Evolutionary conservation across 2,113 vertebrate species (phyloP), one percentile per base, ranked within the genome.

Genomic region (Craseonycteris thonglongyai): DNA sequence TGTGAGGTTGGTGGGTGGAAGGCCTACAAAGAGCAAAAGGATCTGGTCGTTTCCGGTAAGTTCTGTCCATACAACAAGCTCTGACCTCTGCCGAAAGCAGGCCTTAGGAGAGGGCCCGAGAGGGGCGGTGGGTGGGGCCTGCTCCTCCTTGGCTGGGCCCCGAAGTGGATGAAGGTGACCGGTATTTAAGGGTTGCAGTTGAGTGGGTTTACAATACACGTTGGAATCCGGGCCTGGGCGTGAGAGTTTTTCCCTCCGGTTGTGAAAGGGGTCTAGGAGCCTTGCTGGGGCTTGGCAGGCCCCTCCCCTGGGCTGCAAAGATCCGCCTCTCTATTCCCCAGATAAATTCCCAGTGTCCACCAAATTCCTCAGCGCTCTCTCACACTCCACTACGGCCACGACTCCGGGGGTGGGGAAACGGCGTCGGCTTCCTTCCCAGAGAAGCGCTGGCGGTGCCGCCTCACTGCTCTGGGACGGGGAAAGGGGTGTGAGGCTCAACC

Each of bases 321-420:
- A 98, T 97, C 97, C 98, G 98, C 98, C 98, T 98, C 98, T 97
- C 97, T 97, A 97, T 97, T 97, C 97, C 98, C 98, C 97, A 98
- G 98, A 99, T 99, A 99, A 99, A 99, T 98, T 98, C 98, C 98
- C 98, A 97, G 98, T 98, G 98, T 98, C 98, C 98, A 97, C 97
- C 97, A 97, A 98, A 98, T 98, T 98, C 98, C 98, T 98, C 97
- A 2, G 98, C 98, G 97, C 98, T 97, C 97, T 96, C 95, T 96
- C 97, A 86, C 96, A 92, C 95, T 94, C 93, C 85, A 76, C 93
- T 95, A 88, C 61, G 85, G 97, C 97, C 98, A 88, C 40, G 93
- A 88, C 95, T 97, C 90, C 81, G 68, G 87, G 93, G 92, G 91
- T 94, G 92, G 94, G 75, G 94, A 93, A 71, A 75, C 40, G 71